Evolutionary conservation across 2,888 invertebrate species (phyloP).

Genomic region (Euphydryas editha): DNA sequence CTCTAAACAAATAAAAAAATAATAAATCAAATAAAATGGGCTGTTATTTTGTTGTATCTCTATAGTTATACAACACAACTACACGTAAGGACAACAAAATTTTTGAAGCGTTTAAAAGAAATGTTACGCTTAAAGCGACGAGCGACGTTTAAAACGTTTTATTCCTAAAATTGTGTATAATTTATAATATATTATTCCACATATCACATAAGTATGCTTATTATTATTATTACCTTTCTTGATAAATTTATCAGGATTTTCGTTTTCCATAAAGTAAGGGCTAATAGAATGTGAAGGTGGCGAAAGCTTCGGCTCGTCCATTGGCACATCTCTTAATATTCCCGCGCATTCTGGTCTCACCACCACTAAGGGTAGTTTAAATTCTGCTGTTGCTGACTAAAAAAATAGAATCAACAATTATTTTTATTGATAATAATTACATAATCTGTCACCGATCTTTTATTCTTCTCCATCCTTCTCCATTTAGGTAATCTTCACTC

Average conservation of each 20-base stretch:
- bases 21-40: no score
- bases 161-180: no score
- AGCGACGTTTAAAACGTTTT: no score
- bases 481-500: slow-evolving; percentile 42
- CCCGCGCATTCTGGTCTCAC: slow-evolving; percentile 88
- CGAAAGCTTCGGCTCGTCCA: slow-evolving; percentile 83
- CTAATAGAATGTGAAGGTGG: slow-evolving; percentile 84
- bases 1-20: no score
- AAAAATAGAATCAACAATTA: slow-evolving; percentile 13
- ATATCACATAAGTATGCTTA: no score
- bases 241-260: slow-evolving; percentile 85
- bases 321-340: slow-evolving; percentile 83
- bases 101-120: no score
- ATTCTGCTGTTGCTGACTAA: slow-evolving; percentile 87
- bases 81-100: no score
- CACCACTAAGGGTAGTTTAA: slow-evolving; percentile 86
- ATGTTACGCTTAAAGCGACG: no score
- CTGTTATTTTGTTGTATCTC: no score
- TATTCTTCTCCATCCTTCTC: slow-evolving; percentile 43
- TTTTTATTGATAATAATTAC: slow-evolving; percentile 16
- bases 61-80: no score
- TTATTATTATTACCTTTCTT: slow-evolving; percentile 82
- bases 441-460: slow-evolving; percentile 21
- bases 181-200: no score
- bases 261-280: slow-evolving; percentile 87